phyloP scores from a whole-genome alignment of 2,888 invertebrate species.

The Hirtodrosophila confusa region DNA sequence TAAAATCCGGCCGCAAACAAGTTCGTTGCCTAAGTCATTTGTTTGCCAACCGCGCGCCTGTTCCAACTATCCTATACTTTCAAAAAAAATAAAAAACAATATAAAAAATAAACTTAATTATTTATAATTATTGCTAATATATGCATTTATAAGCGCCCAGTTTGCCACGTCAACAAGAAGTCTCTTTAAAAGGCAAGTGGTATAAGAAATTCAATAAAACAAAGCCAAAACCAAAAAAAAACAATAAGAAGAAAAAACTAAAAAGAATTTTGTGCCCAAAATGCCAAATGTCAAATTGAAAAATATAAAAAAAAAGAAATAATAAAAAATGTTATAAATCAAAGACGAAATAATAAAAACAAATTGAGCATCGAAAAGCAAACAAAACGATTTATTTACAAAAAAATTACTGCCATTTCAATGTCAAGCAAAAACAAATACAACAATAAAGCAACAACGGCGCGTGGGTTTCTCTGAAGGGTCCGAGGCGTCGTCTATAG shows the following conservation, averaged over 20 bases:
- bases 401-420: slow-evolving; percentile 47
- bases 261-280: slow-evolving; percentile 37
- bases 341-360: slow-evolving; percentile 22
- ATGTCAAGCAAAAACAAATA: slow-evolving; percentile 48
- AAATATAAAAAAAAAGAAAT: slow-evolving; percentile 10
- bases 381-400: slow-evolving; percentile 37
- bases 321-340: slow-evolving; percentile 34
- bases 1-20: slow-evolving; percentile 54
- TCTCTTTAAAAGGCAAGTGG: slow-evolving; percentile 65
- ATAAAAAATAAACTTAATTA: slow-evolving; percentile 34
- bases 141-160: slow-evolving; percentile 48
- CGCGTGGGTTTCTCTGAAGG: slow-evolving; percentile 67
- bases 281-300: slow-evolving; percentile 47
- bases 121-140: slow-evolving; percentile 60
- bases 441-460: slow-evolving; percentile 36
- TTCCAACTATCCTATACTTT: slow-evolving; percentile 53
- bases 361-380: slow-evolving; percentile 26
- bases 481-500: slow-evolving; percentile 25
- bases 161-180: slow-evolving; percentile 69
- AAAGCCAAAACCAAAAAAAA: background rate
- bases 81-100: slow-evolving; percentile 24
- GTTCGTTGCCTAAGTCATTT: slow-evolving; percentile 76
- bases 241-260: slow-evolving; percentile 17
- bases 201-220: slow-evolving; percentile 32
- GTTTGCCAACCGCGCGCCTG: slow-evolving; percentile 44